Conservation (phyloP, 2,888 invertebrate species). For the Pachliopta kotzebuea region DNA sequence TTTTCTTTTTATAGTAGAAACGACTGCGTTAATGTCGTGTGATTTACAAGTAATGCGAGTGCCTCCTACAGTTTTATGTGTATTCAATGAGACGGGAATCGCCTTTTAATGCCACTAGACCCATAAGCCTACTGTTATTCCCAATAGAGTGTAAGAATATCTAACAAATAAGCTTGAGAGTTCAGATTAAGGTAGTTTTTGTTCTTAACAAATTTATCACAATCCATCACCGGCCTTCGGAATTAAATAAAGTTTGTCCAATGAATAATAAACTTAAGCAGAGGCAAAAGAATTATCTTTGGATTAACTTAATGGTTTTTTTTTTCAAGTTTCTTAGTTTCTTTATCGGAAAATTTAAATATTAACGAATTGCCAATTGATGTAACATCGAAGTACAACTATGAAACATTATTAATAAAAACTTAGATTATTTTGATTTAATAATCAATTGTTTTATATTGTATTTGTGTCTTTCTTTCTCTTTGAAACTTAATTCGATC, state of each 20-base stretch:
- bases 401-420: too few species aligned
- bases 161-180: slow-evolving; percentile 1
- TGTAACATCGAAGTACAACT: too few species aligned
- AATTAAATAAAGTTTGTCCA: background rate
- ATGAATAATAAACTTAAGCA: background rate
- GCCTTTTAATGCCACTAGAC: slow-evolving; percentile 16
- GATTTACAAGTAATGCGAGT: slow-evolving; percentile 28
- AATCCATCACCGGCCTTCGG: background rate
- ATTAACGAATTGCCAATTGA: too few species aligned
- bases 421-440: too few species aligned
- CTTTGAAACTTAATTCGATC: too few species aligned
- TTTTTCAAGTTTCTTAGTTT: too few species aligned
- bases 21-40: slow-evolving; percentile 20
- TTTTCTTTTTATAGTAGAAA: slow-evolving; percentile 9
- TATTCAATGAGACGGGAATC: slow-evolving; percentile 28
- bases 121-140: slow-evolving; percentile 17
- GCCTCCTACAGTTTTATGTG: slow-evolving; percentile 24
- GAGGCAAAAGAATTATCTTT: background rate
- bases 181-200: slow-evolving; percentile 5
- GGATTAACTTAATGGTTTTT: background rate
- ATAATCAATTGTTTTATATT: too few species aligned
- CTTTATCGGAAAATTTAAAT: too few species aligned
- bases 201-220: slow-evolving; percentile 12
- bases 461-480: too few species aligned
- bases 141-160: slow-evolving; percentile 1